Base-by-base conservation (phyloP, 1,140 invertebrate species). In the Drosophila parabipectinata region DNA sequence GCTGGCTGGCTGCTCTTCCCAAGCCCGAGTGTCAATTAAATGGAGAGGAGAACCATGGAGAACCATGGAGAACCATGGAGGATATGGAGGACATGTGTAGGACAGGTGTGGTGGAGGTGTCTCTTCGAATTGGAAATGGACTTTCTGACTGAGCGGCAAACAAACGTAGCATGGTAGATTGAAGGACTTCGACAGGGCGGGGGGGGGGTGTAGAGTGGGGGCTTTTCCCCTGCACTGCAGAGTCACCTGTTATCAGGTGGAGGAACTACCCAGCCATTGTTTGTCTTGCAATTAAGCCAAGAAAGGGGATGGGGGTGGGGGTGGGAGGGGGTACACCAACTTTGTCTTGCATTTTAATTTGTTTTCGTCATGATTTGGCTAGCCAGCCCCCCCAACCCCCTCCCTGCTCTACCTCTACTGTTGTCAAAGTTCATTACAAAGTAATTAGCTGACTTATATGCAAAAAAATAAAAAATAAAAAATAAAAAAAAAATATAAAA, bases 381-480 rank as follows among this genome's bases (percentile, higher is more conserved):
- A 10, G n/a, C n/a, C n/a, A n/a, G n/a, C n/a, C n/a, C n/a, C n/a
- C n/a, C n/a, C n/a, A n/a, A n/a, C n/a, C 21, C 32, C 34, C 47
- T 48, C 24, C 4, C 12, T 18, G 18, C 18, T 18, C 1, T 1
- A 18, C 1, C 18, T 18, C 18, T 18, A 21, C 34, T 81, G 56
- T 88, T 88, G 83, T 83, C 76, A 75, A 88, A 89, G 79, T 88
- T 88, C 83, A 88, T 88, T 88, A 83, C 83, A 83, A 89, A 88
- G 84, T 88, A 88, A 88, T 88, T 88, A 88, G 76, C 79, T 47
- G 64, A 62, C 74, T 67, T 67, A 81, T 77, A 81, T 81, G 68
- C 72, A 18, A 18, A 80, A 75, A 74, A 71, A 51, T 61, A 64
- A 61, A 64, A 68, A 6, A 15, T 45, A 30, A 58, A 28, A 28